Evolutionary conservation across 1,140 invertebrate genomes (phyloP).

Genomic region (Chrysomallon squamiferum): DNA sequence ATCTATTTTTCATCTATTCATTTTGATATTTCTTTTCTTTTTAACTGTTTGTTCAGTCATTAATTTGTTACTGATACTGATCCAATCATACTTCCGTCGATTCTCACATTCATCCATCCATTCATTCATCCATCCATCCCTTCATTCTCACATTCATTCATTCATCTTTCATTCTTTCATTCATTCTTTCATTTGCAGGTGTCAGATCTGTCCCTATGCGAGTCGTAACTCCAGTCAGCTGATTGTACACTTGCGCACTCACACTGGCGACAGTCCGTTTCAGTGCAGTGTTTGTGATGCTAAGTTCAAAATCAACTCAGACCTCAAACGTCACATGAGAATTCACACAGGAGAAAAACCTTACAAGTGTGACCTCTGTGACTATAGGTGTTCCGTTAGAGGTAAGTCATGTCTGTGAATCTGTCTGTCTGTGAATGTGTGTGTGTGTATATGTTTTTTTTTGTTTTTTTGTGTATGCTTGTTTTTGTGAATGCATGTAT

Average conservation of each 20-base stretch:
- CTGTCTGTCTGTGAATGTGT: constrained; percentile 1
- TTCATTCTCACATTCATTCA: too few relatives aligned
- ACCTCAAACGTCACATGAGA: constrained; percentile 78
- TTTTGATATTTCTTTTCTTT: too few relatives aligned
- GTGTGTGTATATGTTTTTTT: neutral
- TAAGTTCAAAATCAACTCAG: constrained; percentile 65
- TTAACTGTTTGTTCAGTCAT: too few relatives aligned
- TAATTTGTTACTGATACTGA: too few relatives aligned
- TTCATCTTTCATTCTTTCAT: too few relatives aligned
- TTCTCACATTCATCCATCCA: too few relatives aligned
- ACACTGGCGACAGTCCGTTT: constrained; percentile 72
- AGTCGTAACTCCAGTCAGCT: constrained; percentile 64
- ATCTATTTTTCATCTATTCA: too few relatives aligned
- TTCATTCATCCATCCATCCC: too few relatives aligned
- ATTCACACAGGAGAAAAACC: constrained; percentile 86
- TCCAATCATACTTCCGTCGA: too few relatives aligned
- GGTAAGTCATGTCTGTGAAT: too few relatives aligned
- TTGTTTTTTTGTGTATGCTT: too few relatives aligned
- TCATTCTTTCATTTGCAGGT: too few relatives aligned
- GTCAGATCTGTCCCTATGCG: constrained; percentile 65
- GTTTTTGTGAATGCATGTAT: neutral
- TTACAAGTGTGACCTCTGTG: constrained; percentile 74
- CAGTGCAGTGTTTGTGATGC: constrained; percentile 71
- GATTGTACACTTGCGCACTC: constrained; percentile 72
- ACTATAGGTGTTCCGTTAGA: constrained; percentile 52